phyloP scores from a whole-genome alignment of 2,888 invertebrate genomes.

The Zaprionus bogoriensis region DNA sequence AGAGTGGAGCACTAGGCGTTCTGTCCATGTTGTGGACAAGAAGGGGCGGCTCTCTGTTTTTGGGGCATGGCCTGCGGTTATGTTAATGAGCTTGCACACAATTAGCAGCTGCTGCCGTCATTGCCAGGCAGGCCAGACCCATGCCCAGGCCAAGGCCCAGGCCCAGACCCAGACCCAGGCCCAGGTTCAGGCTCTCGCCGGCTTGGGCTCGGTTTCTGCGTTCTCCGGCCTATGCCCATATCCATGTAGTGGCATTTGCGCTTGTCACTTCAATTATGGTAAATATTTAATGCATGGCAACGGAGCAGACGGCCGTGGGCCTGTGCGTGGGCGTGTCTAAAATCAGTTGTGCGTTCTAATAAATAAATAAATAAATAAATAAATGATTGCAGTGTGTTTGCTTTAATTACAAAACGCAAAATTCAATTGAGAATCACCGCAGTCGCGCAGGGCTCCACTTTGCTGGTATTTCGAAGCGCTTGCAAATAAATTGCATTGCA shows the following conservation, averaged over 20 bases:
- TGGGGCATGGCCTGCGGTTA: constrained; percentile 73
- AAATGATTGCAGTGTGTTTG: constrained; percentile 60
- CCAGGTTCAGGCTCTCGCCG: constrained; percentile 4
- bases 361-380: constrained; percentile 72
- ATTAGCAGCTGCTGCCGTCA: constrained; percentile 76
- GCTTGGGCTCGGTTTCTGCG: constrained; percentile 6
- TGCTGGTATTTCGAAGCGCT: background rate
- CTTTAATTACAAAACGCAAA: constrained; percentile 71
- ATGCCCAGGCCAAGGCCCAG: background rate
- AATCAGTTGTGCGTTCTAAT: constrained; percentile 75
- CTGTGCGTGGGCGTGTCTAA: constrained; percentile 43
- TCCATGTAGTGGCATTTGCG: constrained; percentile 71
- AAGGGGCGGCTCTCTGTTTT: constrained; percentile 5
- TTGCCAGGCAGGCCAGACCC: constrained; percentile 30
- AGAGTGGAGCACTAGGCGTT: no score
- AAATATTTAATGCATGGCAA: constrained; percentile 69
- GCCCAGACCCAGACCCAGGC: background rate
- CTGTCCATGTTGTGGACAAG: background rate
- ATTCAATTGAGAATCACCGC: constrained; percentile 68
- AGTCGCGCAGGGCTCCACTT: constrained; percentile 8
- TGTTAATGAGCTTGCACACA: constrained; percentile 78
- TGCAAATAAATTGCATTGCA: constrained; percentile 53
- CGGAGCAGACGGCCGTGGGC: constrained; percentile 13
- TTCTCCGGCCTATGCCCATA: constrained; percentile 13
- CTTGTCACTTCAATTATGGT: constrained; percentile 77